Evolutionary conservation across 23 tunicate genomes (phyloP).

Genomic region (Ciona savignyi): DNA sequence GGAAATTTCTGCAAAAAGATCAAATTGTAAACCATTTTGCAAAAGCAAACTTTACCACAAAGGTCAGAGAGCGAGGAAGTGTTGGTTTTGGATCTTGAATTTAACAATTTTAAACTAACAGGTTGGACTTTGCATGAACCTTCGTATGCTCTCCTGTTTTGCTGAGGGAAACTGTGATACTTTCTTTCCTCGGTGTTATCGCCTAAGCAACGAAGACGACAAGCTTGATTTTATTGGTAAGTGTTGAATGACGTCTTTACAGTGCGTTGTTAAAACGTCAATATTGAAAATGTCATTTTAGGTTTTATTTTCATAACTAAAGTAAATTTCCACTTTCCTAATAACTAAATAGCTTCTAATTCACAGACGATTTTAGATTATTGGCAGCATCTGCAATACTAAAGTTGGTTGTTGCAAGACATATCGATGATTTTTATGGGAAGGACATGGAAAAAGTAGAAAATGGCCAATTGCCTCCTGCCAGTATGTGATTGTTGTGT

Average conservation of each 20-base stretch:
- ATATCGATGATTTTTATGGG: slow-evolving; percentile 34
- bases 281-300: no score
- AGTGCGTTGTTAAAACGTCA: no score
- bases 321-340: no score
- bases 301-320: no score
- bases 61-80: slow-evolving; percentile 21
- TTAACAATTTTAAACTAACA: background rate
- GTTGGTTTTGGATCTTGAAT: background rate
- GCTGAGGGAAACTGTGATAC: slow-evolving; percentile 47
- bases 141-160: slow-evolving; percentile 68
- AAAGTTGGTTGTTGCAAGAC: slow-evolving; percentile 52
- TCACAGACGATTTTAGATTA: slow-evolving; percentile 73
- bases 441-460: slow-evolving; percentile 31
- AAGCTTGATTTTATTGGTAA: slow-evolving; percentile 83
- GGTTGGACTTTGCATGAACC: slow-evolving; percentile 89
- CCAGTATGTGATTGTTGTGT: slow-evolving; percentile 13
- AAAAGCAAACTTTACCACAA: slow-evolving; percentile 95
- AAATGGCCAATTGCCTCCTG: slow-evolving; percentile 65
- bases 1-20: slow-evolving; percentile 78
- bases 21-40: slow-evolving; percentile 90
- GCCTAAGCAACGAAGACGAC: slow-evolving; percentile 88
- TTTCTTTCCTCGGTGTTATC: slow-evolving; percentile 86
- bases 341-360: background rate
- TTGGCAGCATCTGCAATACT: slow-evolving; percentile 59
- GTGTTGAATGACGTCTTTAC: no score